Base-by-base conservation (phyloP, 1,140 invertebrate genomes). In the Eumaeus atala region DNA sequence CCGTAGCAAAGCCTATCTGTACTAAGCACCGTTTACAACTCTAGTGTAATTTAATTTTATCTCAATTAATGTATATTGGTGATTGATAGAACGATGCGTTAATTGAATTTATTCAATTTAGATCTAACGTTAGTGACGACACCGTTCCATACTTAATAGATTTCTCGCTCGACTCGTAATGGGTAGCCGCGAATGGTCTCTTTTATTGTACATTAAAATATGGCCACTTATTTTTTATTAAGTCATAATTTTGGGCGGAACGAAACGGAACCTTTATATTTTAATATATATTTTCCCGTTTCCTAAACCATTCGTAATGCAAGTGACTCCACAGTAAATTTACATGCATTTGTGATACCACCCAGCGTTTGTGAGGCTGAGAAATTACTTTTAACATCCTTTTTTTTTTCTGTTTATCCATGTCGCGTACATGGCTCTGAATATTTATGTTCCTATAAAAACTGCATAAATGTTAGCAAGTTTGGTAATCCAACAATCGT, bases 211-310 rank as follows among this genome's bases (percentile, higher is more conserved):
- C 42, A 50, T 50, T 83, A 70, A 81, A 66, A 70, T 77, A 83
- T 63, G 71, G 60, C 54, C 50, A 44, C 40, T 44, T 51, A 52
- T 21, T 52, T 84, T 80, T 75, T 77, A 84, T 82, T 68, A 77
- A 76, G 70, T 70, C 67, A 74, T 84, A 74, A 80, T 69, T 77
- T 76, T 62, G 58, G 54, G 56, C 61, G 77, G 69, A 76, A 78
- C 78, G 69, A 79, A 82, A 77, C 35, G 47, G 5, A 42, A 54
- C 42, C 42, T 59, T 54, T 38, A 57, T 51, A 48, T 38, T 57
- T 55, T 52, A 58, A 40, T 42, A 51, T 8, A 51, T 42, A 51
- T 51, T 47, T 47, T 44, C 37, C 38, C 40, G 48, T 57, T 58
- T 48, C 18, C 21, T 51, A 58, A 34, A 44, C 42, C 12, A 50